These are phyloP conservation scores for Onthophagus taurus DNA, from an alignment of 1,140 invertebrate species.

Conservation along the genomic window DNA sequence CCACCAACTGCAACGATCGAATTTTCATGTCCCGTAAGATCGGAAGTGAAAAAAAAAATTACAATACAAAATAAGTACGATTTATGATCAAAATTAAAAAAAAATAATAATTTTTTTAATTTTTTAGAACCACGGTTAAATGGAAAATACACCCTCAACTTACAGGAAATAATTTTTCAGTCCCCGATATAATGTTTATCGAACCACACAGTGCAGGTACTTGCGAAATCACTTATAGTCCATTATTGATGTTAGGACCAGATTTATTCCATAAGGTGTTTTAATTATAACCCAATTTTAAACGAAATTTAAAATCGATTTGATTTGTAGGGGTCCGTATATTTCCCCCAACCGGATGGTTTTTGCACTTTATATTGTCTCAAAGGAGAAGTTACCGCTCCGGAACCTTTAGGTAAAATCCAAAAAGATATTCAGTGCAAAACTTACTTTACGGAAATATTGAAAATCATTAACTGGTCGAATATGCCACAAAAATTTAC, in stretches of 20 bases:
- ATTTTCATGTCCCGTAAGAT: slow-evolving; percentile 33
- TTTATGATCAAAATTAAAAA: slow-evolving; percentile 4
- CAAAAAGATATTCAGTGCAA: slow-evolving; percentile 22
- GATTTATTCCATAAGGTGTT: slow-evolving; percentile 6
- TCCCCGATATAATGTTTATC: slow-evolving; percentile 20
- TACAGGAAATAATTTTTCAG: slow-evolving; percentile 34
- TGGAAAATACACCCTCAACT: slow-evolving; percentile 33
- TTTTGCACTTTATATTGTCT: slow-evolving; percentile 19
- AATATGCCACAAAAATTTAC: slow-evolving; percentile 20
- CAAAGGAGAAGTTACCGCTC: slow-evolving; percentile 16
- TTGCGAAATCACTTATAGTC: slow-evolving; percentile 28
- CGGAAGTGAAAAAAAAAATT: slow-evolving; percentile 24
- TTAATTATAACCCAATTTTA: not conserved
- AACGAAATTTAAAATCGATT: not conserved
- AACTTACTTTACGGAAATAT: slow-evolving; percentile 15
- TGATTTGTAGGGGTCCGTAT: slow-evolving; percentile 20
- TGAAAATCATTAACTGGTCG: slow-evolving; percentile 23
- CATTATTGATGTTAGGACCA: slow-evolving; percentile 22
- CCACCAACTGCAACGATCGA: slow-evolving; percentile 31
- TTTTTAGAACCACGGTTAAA: slow-evolving; percentile 19
- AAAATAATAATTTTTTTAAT: not conserved
- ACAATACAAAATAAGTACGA: slow-evolving; percentile 32
- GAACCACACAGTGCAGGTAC: slow-evolving; percentile 17
- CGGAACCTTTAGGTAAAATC: slow-evolving; percentile 17
- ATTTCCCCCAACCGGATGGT: slow-evolving; percentile 18